A percentile compares a stretch with the other conserved stretches of the same genome.
Conservation (phyloP, 2,113 vertebrate genomes). For the Petromus typicus region DNA sequence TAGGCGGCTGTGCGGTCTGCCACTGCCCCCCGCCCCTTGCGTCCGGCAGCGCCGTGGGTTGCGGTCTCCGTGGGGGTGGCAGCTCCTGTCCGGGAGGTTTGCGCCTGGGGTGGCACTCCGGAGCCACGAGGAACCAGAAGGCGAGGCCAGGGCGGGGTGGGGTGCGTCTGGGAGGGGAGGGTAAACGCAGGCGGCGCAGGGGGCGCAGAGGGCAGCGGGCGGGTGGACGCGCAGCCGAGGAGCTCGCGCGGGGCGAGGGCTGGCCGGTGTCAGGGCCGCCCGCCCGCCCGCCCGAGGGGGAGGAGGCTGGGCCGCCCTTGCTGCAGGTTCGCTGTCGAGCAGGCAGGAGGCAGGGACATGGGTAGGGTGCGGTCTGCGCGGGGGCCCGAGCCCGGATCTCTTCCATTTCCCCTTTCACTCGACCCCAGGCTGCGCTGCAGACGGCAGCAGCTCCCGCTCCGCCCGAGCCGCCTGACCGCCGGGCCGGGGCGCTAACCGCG, state of each 20-base stretch:
- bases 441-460: conserved; percentile 84
- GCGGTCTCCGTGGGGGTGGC: conserved; percentile 79
- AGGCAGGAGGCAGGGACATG: conserved; percentile 87
- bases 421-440: conserved; percentile 82
- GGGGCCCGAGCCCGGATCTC: conserved; percentile 92
- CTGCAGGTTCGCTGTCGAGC: conserved; percentile 88
- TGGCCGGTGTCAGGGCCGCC: conserved; percentile 76
- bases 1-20: conserved; percentile 75
- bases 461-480: conserved; percentile 86
- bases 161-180: conserved; percentile 63
- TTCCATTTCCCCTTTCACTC: conserved; percentile 90
- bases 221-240: conserved; percentile 60
- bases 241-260: conserved; percentile 73
- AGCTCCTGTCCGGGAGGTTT: conserved; percentile 75
- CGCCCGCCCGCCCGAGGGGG: conserved; percentile 80
- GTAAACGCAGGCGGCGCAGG: conserved; percentile 73
- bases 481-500: conserved; percentile 88
- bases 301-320: conserved; percentile 85
- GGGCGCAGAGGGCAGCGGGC: conserved; percentile 82
- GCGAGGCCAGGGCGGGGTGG: conserved; percentile 70
- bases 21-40: conserved; percentile 73
- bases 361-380: conserved; percentile 96
- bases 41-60: conserved; percentile 79
- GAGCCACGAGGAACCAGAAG: conserved; percentile 57
- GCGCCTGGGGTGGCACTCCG: conserved; percentile 73